These are phyloP conservation scores for Pachliopta kotzebuea DNA, from an alignment of 2,888 invertebrate species.

Conservation along the genomic window DNA sequence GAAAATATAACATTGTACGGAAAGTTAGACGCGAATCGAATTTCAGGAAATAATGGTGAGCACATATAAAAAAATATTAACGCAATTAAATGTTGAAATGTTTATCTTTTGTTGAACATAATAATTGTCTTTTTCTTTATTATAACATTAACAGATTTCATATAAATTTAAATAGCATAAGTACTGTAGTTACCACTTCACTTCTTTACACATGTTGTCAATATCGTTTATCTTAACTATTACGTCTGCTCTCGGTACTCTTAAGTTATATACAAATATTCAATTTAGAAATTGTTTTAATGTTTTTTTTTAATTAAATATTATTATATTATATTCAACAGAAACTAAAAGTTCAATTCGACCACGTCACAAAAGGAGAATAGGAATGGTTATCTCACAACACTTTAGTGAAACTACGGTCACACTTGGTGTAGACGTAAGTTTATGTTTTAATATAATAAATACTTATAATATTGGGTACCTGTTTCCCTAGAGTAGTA, in stretches of 20 bases:
- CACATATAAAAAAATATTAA: not conserved
- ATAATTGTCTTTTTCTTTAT: too few species aligned
- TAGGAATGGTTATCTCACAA: conserved; percentile 62
- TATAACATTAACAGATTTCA: too few species aligned
- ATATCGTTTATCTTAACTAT: too few species aligned
- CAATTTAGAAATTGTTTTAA: too few species aligned
- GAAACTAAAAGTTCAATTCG: conserved; percentile 15
- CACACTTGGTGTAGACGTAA: conserved; percentile 71
- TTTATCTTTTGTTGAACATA: conserved; percentile 2
- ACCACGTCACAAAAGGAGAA: conserved; percentile 46
- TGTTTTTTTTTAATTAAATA: not conserved
- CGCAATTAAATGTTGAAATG: not conserved
- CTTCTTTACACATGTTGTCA: too few species aligned
- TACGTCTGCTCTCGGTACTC: too few species aligned
- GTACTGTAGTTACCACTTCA: too few species aligned
- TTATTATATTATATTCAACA: conserved; percentile 1
- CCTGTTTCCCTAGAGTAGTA: too few species aligned
- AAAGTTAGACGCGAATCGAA: conserved; percentile 4
- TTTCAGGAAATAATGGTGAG: conserved; percentile 35
- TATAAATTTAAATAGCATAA: too few species aligned
- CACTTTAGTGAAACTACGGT: conserved; percentile 68
- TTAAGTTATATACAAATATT: too few species aligned
- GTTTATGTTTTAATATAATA: conserved; percentile 37
- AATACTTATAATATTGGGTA: too few species aligned
- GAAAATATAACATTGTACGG: conserved; percentile 32